A percentile compares a stretch with the other conserved stretches of the same genome.
Evolutionary conservation across 2,113 vertebrate species (phyloP).

Genomic region (Petrocephalus zakoni): DNA sequence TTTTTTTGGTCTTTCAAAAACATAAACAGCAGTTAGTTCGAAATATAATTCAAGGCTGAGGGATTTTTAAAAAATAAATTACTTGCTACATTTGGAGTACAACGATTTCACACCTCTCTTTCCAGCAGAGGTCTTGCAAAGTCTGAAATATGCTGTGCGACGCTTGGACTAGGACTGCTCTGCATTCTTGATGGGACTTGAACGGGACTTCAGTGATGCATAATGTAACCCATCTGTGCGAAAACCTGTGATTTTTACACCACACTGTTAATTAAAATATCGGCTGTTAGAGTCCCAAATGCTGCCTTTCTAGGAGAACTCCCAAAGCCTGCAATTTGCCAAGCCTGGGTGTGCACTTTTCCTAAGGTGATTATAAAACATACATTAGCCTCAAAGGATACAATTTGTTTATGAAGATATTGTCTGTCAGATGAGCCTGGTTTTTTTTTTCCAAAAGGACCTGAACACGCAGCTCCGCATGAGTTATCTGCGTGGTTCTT

Average conservation of each 20-base stretch:
- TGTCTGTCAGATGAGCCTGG: conserved; percentile 34
- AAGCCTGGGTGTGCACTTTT: conserved; percentile 26
- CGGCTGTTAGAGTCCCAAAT: conserved; percentile 24
- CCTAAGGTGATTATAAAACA: conserved; percentile 28
- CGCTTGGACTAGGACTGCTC: background rate
- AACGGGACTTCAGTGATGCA: conserved; percentile 23
- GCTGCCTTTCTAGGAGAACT: conserved; percentile 28
- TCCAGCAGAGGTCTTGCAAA: background rate
- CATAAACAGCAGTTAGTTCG: background rate
- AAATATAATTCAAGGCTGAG: conserved; percentile 24
- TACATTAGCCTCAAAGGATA: conserved; percentile 24
- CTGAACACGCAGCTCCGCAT: conserved; percentile 9
- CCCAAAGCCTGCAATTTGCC: conserved; percentile 29
- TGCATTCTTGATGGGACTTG: conserved; percentile 17
- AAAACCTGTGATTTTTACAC: conserved; percentile 33
- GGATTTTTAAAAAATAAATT: conserved; percentile 21
- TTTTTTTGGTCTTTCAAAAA: background rate
- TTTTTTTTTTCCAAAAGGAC: conserved; percentile 29
- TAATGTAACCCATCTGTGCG: conserved; percentile 30
- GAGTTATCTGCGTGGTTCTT: conserved; percentile 14
- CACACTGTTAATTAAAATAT: conserved; percentile 36
- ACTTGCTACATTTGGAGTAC: conserved; percentile 38
- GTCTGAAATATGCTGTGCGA: background rate
- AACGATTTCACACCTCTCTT: background rate
- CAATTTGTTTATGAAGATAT: conserved; percentile 25